A percentile compares a stretch with the other conserved stretches of the same genome.
Evolutionary conservation across 53 echinoderm and acorn worm genomes (phyloP).

Genomic region (Henricia sp.): DNA sequence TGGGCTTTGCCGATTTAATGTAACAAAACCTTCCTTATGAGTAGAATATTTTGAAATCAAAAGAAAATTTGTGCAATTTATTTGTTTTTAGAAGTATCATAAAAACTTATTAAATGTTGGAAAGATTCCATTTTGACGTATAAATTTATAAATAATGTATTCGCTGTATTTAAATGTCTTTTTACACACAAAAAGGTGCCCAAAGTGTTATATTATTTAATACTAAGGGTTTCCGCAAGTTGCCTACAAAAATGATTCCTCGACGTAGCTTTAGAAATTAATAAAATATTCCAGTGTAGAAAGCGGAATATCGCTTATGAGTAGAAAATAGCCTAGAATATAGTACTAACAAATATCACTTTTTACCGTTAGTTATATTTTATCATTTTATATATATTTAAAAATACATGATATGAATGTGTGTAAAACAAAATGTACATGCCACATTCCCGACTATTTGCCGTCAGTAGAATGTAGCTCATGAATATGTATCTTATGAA

Average conservation of each 20-base stretch:
- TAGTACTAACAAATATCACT: conserved; percentile 28
- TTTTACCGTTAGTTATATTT: conserved; percentile 56
- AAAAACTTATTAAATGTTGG: background rate
- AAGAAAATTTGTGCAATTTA: background rate
- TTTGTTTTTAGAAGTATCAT: background rate
- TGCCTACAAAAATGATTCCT: conserved; percentile 65
- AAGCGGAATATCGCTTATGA: conserved; percentile 8
- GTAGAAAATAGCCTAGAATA: conserved; percentile 27
- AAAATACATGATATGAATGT: conserved; percentile 29
- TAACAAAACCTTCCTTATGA: no score
- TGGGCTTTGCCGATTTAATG: no score
- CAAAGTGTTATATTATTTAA: conserved; percentile 48
- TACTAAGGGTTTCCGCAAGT: conserved; percentile 55
- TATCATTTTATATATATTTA: conserved; percentile 59
- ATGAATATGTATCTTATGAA: conserved; percentile 58
- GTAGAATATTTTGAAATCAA: no score
- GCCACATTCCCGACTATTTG: conserved; percentile 35
- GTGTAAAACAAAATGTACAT: conserved; percentile 51
- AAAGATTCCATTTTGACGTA: conserved; percentile 47
- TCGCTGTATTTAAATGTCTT: background rate
- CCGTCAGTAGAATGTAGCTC: conserved; percentile 36
- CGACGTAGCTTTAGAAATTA: conserved; percentile 38
- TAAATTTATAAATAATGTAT: conserved; percentile 14
- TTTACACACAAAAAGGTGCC: conserved; percentile 41
- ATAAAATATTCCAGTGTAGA: conserved; percentile 14